Evolutionary conservation across 2,888 invertebrate genomes (phyloP).

Genomic region (Melinaea menophilus): DNA sequence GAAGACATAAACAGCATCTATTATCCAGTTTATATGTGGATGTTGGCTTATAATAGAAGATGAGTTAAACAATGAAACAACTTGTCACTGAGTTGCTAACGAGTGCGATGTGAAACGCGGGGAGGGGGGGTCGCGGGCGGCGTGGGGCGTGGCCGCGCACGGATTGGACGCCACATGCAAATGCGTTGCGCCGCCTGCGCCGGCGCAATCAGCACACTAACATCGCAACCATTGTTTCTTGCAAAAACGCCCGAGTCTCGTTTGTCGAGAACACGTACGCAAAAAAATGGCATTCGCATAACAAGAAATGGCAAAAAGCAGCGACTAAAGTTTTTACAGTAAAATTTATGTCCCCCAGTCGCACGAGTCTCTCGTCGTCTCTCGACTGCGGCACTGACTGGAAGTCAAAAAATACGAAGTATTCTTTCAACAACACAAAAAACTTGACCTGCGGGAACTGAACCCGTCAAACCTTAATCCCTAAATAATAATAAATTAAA

Average conservation of each 20-base stretch:
- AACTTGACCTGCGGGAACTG: slow-evolving; percentile 24
- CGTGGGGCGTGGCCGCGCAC: slow-evolving; percentile 39
- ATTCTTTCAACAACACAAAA: slow-evolving; percentile 27
- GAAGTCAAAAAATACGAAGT: no score
- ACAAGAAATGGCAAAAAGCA: slow-evolving; percentile 70
- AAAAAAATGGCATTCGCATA: slow-evolving; percentile 70
- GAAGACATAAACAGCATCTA: slow-evolving; percentile 13
- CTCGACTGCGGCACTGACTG: slow-evolving; percentile 4
- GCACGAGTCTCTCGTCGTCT: slow-evolving; percentile 22
- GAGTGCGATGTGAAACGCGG: slow-evolving; percentile 15
- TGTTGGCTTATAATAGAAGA: slow-evolving; percentile 13
- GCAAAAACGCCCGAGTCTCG: slow-evolving; percentile 57
- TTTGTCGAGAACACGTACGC: slow-evolving; percentile 55
- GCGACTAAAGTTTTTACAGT: slow-evolving; percentile 59
- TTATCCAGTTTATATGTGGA: slow-evolving; percentile 15
- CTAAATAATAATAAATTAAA: slow-evolving; percentile 11
- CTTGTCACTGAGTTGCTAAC: slow-evolving; percentile 21
- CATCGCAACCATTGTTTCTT: slow-evolving; percentile 51
- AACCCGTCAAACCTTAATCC: slow-evolving; percentile 13
- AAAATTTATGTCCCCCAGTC: slow-evolving; percentile 53
- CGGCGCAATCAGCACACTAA: slow-evolving; percentile 45
- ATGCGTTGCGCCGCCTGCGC: slow-evolving; percentile 58
- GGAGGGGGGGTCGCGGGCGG: slow-evolving; percentile 24
- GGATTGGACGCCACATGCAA: slow-evolving; percentile 61
- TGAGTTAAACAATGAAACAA: slow-evolving; percentile 29